Evolutionary conservation across 2,797 vertebrate species (phyloP).

Genomic region (Varecia variegata): DNA sequence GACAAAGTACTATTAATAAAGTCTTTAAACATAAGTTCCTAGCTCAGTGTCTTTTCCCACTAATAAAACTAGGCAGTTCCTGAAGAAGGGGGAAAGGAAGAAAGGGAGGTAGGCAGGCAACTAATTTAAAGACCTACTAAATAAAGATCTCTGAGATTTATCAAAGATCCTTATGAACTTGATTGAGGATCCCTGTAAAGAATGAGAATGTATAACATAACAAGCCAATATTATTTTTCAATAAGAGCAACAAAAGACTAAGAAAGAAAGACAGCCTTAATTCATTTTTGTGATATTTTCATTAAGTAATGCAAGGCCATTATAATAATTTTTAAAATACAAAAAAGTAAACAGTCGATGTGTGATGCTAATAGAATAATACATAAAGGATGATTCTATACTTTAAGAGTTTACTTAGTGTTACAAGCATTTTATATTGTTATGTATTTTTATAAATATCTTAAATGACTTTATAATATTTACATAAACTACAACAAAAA

Average conservation of each 20-base stretch:
- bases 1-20: background rate
- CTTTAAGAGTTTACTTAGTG: background rate
- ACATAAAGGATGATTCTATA: background rate
- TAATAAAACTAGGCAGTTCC: background rate
- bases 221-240: background rate
- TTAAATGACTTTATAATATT: background rate
- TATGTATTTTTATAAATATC: background rate
- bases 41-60: background rate
- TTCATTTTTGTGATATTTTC: background rate
- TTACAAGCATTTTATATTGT: background rate
- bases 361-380: background rate
- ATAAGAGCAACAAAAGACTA: background rate
- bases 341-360: background rate
- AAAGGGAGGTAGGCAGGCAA: background rate
- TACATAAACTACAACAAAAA: background rate
- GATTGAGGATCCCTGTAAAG: background rate
- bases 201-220: background rate
- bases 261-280: background rate
- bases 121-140: background rate
- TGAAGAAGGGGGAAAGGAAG: background rate
- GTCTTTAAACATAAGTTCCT: background rate
- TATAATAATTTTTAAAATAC: constrained; percentile 3
- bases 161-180: background rate
- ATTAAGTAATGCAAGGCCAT: background rate
- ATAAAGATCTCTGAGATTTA: background rate